Base-by-base conservation (phyloP, 1,140 invertebrate genomes). In the Eueides isabella region DNA sequence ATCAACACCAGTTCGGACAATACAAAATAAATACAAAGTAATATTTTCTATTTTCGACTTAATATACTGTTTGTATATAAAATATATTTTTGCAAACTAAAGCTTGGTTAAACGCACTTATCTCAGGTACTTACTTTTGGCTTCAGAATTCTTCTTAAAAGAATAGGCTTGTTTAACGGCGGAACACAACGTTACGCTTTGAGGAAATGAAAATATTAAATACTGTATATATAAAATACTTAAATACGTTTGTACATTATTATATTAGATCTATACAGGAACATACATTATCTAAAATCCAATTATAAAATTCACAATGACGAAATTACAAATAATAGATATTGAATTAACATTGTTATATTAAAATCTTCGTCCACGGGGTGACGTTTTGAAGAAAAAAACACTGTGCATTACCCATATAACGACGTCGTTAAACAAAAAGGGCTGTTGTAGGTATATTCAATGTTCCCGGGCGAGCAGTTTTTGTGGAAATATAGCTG, bases 401-500 rank as follows among this genome's bases (percentile, higher is more conserved):
- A 86, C 2, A 80, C 81, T 71, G 79, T 78, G 80, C 86, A 90
- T 86, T 84, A 80, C 82, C 81, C 71, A 87, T 86, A 87, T 84
- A 89, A 85, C 85, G 79, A 86, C 80, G 85, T 89, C 85, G 85
- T 91, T 91, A 89, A 91, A 88, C 88, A 89, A 89, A 90, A 77
- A 85, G 82, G 77, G 48, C 79, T 79, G 87, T 88, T 89, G 87
- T 88, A 72, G 44, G 71, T 64, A 74, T 75, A 11, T 6, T 55
- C 41, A 85, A 81, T 81, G 81, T 66, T 83, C 85, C 83, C 87
- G 80, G 67, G 80, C 80, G 86, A 84, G 82, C 85, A 86, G 83
- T 88, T 88, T 85, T 90, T 91, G 88, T 88, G 87, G 85, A 90
- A 91, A 91, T 91, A 87, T 88, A 79, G 85, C 89, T 85, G 89